A percentile compares a stretch with the other conserved stretches of the same genome.
Conservation (phyloP, 2,797 vertebrate genomes). For the Phalloptychus januarius region DNA sequence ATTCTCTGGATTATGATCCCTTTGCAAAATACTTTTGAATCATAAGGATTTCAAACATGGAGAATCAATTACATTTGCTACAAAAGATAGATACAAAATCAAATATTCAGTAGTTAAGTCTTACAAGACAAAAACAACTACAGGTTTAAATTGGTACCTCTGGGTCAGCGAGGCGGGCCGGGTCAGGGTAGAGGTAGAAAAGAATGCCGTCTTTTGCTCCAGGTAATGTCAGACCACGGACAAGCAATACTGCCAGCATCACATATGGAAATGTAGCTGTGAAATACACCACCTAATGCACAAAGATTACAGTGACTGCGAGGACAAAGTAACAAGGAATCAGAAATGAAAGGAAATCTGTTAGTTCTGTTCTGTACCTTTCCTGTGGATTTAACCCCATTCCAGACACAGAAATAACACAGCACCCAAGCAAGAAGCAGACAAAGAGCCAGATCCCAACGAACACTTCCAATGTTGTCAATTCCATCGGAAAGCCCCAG, state of each 20-base stretch:
- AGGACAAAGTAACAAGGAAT: not conserved
- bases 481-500: constrained; percentile 91
- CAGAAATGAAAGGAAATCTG: not conserved
- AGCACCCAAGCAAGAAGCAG: constrained; percentile 90
- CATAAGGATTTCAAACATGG: not conserved
- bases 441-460: constrained; percentile 93
- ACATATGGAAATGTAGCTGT: constrained; percentile 95
- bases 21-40: not conserved
- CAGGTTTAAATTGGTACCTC: constrained; percentile 60
- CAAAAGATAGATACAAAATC: not conserved
- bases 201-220: constrained; percentile 90
- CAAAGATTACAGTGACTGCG: not conserved
- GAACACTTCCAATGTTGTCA: constrained; percentile 88
- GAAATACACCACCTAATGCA: constrained; percentile 88
- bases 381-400: constrained; percentile 93
- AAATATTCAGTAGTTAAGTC: not conserved
- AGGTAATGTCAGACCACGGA: constrained; percentile 91
- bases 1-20: not conserved
- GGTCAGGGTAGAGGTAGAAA: constrained; percentile 96
- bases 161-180: constrained; percentile 88
- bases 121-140: not conserved
- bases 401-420: constrained; percentile 97
- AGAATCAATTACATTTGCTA: not conserved
- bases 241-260: constrained; percentile 91
- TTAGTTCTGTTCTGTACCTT: constrained; percentile 79